Evolutionary conservation across 2,888 invertebrate genomes (phyloP), one percentile per base, ranked within the genome.

Genomic region (Raillietiella orientalis): DNA sequence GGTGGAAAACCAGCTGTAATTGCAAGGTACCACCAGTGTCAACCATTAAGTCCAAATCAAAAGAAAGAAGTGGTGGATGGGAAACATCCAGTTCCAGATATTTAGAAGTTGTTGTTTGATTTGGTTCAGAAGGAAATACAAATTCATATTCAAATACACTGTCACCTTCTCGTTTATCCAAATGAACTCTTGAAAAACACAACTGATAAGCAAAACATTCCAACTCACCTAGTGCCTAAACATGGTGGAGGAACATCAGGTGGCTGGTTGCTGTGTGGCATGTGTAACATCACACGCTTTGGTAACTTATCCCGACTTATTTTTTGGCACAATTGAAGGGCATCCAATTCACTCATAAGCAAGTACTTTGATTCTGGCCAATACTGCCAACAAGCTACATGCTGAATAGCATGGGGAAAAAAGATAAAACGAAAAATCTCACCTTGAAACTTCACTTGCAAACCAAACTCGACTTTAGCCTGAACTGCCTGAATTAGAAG

Each of bases 1-100:
- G 59, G 35, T 64, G 54, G 39, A 72, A 50, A 26, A 64, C 65
- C 1, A 69, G 49, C 26, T 65, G 64, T 33, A 71, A 55, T 1
- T 60, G 56, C 12, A 75, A 41, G 3, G 67, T 72, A 0, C 77
- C 77, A 1, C 79, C 79, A 16, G 67, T 62, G 38, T 77, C 77
- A 29, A 57, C 50, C 14, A 64, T 56, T 29, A 63, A 56, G 19
- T 62, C 59, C 8, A 77, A 50, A 28, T 56, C 53, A 39, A 74
- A 72, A 32, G 61, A 57, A 26, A 74, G 50, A 1, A 62, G 54
- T 21, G 58, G 58, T 15, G 62, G 52, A n/a, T 19, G 6, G 8
- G 19, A 19, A 19, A 19, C 19, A 23, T 25, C 35, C 31, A 19
- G 6, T 19, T 19, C 19, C n/a, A 19, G 8, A n/a, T 6, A 19